A percentile compares a stretch with the other conserved stretches of the same genome.
Evolutionary conservation across 2,888 invertebrate species (phyloP).

Genomic region (Eristalis pertinax): DNA sequence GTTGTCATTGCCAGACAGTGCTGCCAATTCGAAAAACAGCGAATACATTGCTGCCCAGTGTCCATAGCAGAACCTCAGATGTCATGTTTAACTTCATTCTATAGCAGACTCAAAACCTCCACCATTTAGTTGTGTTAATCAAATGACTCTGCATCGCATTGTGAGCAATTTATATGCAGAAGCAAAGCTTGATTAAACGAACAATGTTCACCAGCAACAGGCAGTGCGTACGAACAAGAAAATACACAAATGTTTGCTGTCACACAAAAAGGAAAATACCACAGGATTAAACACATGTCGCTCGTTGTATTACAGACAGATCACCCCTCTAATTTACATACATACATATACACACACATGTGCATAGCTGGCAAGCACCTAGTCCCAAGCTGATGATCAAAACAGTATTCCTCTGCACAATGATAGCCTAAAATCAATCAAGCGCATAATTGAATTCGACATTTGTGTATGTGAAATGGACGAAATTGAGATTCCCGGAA

Average conservation of each 20-base stretch:
- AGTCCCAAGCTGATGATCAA: conserved; percentile 17
- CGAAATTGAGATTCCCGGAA: conserved; percentile 43
- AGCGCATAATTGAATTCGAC: conserved; percentile 53
- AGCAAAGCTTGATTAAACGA: background rate
- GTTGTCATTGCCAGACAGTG: background rate
- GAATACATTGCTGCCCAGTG: too few species aligned
- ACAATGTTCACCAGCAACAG: background rate
- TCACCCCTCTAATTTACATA: conserved; percentile 13
- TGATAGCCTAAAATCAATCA: conserved; percentile 49
- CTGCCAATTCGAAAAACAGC: too few species aligned
- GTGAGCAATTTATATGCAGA: background rate
- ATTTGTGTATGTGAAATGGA: conserved; percentile 37
- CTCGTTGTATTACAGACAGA: conserved; percentile 12
- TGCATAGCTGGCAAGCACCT: background rate
- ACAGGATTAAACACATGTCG: conserved; percentile 29
- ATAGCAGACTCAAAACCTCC: background rate
- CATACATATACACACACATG: conserved; percentile 6
- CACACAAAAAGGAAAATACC: conserved; percentile 13
- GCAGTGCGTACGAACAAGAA: background rate
- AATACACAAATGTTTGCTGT: conserved; percentile 32
- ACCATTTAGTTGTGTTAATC: background rate
- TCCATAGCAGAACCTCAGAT: too few species aligned
- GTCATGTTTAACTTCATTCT: background rate
- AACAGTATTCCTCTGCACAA: conserved; percentile 26
- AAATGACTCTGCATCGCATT: background rate